Evolutionary conservation across 2,113 vertebrate species (phyloP).

Genomic region (Nanorana parkeri): DNA sequence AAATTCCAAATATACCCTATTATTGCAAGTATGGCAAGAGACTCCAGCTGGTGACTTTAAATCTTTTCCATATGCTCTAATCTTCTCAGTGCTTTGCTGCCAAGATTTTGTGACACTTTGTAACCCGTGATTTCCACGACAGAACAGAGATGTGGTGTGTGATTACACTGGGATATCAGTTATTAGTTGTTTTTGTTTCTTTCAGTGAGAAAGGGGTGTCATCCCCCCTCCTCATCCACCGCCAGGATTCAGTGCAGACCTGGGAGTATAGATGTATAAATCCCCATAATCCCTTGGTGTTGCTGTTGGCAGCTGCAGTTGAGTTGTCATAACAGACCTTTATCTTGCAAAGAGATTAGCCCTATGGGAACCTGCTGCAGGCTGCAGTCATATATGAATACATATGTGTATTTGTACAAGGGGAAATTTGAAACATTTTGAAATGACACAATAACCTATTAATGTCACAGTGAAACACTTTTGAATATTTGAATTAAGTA

Average conservation of each 20-base stretch:
- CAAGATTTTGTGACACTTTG: neutral
- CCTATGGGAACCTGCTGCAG: slow-evolving; percentile 22
- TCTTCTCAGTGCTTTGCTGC: neutral
- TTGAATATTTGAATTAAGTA: neutral
- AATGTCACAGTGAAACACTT: neutral
- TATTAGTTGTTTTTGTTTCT: slow-evolving; percentile 30
- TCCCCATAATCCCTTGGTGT: slow-evolving; percentile 52
- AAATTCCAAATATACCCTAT: neutral
- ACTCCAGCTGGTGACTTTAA: slow-evolving; percentile 20
- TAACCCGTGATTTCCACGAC: neutral
- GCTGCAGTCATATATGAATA: slow-evolving; percentile 23
- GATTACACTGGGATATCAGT: slow-evolving; percentile 13
- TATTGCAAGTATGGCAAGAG: neutral
- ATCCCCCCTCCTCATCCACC: neutral
- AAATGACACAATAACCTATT: neutral
- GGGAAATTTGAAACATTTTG: neutral
- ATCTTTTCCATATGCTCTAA: slow-evolving; percentile 17
- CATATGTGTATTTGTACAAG: slow-evolving; percentile 18
- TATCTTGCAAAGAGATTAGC: slow-evolving; percentile 37
- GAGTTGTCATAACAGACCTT: slow-evolving; percentile 44
- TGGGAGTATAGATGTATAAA: slow-evolving; percentile 36
- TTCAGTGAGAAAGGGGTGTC: slow-evolving; percentile 5
- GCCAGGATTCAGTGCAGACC: slow-evolving; percentile 25
- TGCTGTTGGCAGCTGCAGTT: slow-evolving; percentile 47
- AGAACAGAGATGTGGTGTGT: neutral